These are phyloP conservation scores for Eupleurogrammus muticus DNA, from an alignment of 2,797 vertebrate species.

Conservation along the genomic window DNA sequence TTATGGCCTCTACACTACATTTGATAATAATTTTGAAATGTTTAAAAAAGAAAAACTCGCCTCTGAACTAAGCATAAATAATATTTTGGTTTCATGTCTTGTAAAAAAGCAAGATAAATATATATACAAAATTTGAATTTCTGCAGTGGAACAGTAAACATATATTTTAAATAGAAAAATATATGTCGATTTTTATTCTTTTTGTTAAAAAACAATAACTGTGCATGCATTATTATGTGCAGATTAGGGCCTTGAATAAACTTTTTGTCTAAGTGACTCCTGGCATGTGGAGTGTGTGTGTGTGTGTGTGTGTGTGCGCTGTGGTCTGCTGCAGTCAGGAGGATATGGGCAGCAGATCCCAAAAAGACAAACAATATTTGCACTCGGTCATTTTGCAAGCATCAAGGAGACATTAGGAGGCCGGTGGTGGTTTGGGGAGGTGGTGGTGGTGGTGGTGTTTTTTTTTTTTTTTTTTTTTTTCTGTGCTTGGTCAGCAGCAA, in stretches of 20 bases:
- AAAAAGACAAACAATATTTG: constrained; percentile 65
- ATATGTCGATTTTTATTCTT: background rate
- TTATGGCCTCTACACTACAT: constrained; percentile 28
- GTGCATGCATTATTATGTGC: background rate
- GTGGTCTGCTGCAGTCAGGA: constrained; percentile 13
- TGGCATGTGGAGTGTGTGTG: background rate
- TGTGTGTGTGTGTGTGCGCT: background rate
- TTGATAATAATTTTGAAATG: background rate
- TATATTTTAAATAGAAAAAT: background rate
- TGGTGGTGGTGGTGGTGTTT: too few species aligned
- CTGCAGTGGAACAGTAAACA: background rate
- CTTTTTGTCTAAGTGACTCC: background rate
- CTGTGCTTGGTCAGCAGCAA: constrained; percentile 60
- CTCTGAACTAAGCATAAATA: background rate
- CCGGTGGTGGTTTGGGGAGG: background rate
- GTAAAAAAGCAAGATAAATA: background rate
- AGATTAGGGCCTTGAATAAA: background rate
- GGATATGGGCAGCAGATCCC: constrained; percentile 39
- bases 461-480: too few species aligned
- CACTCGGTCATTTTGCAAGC: constrained; percentile 54
- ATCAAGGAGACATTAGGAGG: constrained; percentile 47
- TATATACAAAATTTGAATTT: background rate
- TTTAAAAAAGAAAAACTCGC: background rate
- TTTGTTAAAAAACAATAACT: background rate
- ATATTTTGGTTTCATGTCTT: too few species aligned